phyloP scores from a whole-genome alignment of 2,113 vertebrate genomes.

The Collichthys lucidus region DNA sequence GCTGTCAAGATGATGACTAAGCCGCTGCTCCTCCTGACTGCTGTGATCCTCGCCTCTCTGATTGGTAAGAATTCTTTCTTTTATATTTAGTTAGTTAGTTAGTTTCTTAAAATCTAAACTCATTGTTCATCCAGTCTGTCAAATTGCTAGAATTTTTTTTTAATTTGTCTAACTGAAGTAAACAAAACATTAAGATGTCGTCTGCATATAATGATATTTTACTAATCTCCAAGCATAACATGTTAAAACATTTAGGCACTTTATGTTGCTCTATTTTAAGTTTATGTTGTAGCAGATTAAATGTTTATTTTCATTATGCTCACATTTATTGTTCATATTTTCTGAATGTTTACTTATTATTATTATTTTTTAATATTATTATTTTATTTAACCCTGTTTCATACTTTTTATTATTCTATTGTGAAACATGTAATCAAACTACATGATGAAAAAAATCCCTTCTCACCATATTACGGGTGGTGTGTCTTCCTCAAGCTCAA shows the following conservation, averaged over 20 bases:
- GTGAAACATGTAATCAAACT: neutral
- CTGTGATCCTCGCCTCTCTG: constrained; percentile 48
- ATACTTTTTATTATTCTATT: neutral
- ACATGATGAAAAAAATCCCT: too few species aligned
- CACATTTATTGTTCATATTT: neutral
- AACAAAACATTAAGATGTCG: neutral
- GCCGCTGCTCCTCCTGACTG: constrained; percentile 32
- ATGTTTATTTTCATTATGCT: neutral
- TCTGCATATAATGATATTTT: neutral
- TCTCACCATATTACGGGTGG: too few species aligned
- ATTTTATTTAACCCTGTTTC: neutral
- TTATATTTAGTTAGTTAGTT: neutral
- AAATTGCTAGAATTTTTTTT: neutral
- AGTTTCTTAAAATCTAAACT: neutral
- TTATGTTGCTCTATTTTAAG: neutral
- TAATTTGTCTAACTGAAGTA: neutral
- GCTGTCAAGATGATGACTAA: constrained; percentile 29
- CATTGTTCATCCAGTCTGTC: neutral
- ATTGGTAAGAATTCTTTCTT: constrained; percentile 28
- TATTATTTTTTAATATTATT: neutral
- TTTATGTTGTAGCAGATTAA: too few species aligned
- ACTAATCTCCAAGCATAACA: neutral
- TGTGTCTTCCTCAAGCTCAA: too few species aligned
- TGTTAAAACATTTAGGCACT: neutral
- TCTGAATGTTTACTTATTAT: neutral